Evolutionary conservation across 2,888 invertebrate genomes (phyloP), one percentile per base, ranked within the genome.

Genomic region (Eurois occulta): DNA sequence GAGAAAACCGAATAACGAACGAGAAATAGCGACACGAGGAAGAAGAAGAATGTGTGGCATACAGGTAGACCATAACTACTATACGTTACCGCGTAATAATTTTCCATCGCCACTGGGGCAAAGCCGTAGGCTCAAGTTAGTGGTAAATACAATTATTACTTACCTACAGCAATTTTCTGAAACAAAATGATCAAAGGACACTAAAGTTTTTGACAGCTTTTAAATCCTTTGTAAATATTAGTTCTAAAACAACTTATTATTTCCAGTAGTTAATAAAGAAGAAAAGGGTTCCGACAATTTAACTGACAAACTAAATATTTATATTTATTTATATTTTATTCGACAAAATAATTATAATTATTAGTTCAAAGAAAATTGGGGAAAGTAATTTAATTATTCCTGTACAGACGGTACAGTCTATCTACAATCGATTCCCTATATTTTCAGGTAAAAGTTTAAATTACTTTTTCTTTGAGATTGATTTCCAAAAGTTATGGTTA

Each of bases 301-400:
- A 58, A 41, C 41, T 28, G 28, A 1, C 7, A 21, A 35, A 35
- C 16, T 75, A 67, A n/a, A n/a, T n/a, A n/a, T n/a, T n/a, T n/a
- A n/a, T n/a, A n/a, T n/a, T n/a, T n/a, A n/a, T n/a, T n/a, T n/a
- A n/a, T 21, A 62, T 38, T 75, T 75, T 82, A 76, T 77, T 41
- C 2, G 0, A 46, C 60, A n/a, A 55, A 66, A 38, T 70, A 46
- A 38, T 83, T 41, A 21, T 67, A 67, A 58, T 48, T 65, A 35
- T 28, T 21, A 52, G 21, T 46, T 78, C 65, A 80, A 67, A 84
- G 66, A 67, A 38, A 71, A 71, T 28, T 79, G 24, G 6, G 58
- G 46, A 32, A 65, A 70, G 32, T 43, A 60, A 83, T 65, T 65
- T 58, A 52, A 70, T 60, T 60, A 66, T 68, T 70, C 21, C 8